phyloP scores from a whole-genome alignment of 2,888 invertebrate species.

The Ichneumoninae sp. region DNA sequence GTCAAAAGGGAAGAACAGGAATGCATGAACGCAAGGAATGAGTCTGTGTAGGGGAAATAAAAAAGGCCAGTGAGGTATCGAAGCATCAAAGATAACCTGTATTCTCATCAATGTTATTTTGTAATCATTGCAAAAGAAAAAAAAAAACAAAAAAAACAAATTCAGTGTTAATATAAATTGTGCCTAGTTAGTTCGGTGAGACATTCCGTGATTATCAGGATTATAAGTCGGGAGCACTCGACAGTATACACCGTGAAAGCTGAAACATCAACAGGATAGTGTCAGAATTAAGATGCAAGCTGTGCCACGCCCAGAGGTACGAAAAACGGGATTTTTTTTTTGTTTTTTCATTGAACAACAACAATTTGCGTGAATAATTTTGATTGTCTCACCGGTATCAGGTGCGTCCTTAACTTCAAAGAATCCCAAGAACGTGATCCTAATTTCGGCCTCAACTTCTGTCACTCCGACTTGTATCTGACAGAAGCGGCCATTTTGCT shows the following conservation, averaged over 20 bases:
- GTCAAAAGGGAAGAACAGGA: neutral
- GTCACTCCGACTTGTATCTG: conserved; percentile 75
- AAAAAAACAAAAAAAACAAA: neutral
- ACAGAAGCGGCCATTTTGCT: conserved; percentile 76
- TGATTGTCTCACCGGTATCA: conserved; percentile 26
- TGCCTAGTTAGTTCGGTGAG: neutral
- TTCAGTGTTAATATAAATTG: conserved; percentile 6
- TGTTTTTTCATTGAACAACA: neutral
- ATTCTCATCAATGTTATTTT: conserved; percentile 19
- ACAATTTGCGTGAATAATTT: neutral
- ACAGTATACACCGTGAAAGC: conserved; percentile 13
- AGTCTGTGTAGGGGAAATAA: conserved; percentile 12
- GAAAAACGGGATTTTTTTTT: conserved; percentile 15
- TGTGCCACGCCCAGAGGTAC: conserved; percentile 74
- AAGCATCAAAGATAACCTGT: conserved; percentile 53
- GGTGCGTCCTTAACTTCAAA: conserved; percentile 3
- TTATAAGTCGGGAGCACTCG: conserved; percentile 1
- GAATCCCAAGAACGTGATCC: conserved; percentile 45
- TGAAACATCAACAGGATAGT: conserved; percentile 50
- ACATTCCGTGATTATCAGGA: neutral
- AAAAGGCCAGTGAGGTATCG: neutral
- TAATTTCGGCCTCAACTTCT: conserved; percentile 61
- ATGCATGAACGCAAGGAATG: conserved; percentile 20
- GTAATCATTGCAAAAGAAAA: neutral
- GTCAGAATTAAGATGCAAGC: conserved; percentile 37